Conservation (phyloP, 2,797 vertebrate genomes). For the Sitta carolinensis region DNA sequence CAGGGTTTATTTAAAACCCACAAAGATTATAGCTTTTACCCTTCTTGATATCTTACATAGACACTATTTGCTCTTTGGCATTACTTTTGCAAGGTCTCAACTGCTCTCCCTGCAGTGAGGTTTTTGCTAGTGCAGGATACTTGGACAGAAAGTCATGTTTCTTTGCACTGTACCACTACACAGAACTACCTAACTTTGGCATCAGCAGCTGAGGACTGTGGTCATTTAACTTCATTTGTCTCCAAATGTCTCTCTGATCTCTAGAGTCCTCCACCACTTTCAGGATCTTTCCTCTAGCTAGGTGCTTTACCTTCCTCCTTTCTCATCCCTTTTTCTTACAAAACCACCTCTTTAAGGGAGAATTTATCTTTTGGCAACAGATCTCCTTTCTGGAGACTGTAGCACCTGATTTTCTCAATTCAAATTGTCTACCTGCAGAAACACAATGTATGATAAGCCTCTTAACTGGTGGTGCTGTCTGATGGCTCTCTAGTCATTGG, state of each 20-base stretch:
- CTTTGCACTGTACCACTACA: background rate
- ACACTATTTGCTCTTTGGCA: background rate
- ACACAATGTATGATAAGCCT: background rate
- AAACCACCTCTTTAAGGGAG: background rate
- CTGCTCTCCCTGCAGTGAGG: background rate
- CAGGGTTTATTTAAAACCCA: background rate
- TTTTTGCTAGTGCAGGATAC: background rate
- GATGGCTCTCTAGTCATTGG: background rate
- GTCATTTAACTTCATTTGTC: background rate
- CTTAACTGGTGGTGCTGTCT: background rate
- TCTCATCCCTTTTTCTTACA: background rate
- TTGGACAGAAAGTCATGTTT: background rate
- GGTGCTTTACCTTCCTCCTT: background rate
- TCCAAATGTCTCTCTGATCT: background rate
- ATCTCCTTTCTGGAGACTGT: background rate
- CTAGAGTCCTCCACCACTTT: background rate
- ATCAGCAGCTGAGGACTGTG: accelerated
- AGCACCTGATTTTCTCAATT: background rate
- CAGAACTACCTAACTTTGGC: background rate
- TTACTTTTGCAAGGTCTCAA: background rate
- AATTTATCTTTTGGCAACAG: background rate
- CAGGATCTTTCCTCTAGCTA: background rate
- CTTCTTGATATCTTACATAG: background rate
- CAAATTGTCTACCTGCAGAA: background rate
- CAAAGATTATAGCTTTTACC: background rate